Evolutionary conservation across 2,113 vertebrate species (phyloP), one percentile per base, ranked within the genome.

Genomic region (Campylorhamphus procurvoides): DNA sequence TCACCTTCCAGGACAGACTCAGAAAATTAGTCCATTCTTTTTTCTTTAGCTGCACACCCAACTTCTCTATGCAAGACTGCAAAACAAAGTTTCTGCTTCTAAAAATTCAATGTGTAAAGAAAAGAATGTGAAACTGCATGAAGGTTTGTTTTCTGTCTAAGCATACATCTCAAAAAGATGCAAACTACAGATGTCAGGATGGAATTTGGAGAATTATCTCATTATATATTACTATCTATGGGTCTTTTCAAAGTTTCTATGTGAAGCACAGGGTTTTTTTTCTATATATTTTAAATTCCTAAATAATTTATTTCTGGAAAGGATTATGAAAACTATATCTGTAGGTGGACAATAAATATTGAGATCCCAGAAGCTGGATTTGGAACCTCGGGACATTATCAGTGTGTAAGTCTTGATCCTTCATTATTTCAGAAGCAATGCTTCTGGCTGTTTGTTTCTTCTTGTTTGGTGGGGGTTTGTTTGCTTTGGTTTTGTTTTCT

Each of bases 261-360:
- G 16, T 55, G 35, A 19, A 3, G 14, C 10, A 53, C 14, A 84
- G 46, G 46, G 19, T 19, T 1, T 14, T 15, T 80, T 68, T 84
- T 18, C 11, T 40, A 6, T 42, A 28, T 72, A 13, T 72, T 84
- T 88, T 53, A 28, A 53, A 44, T 49, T 76, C 3, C 2, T 15
- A 4, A 25, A 3, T n/a, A 17, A 29, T 42, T 49, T 72, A 28
- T 72, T 62, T 63, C 7, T 73, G 53, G 27, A 59, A 88, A 73
- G 0, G 0, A 20, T 53, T 81, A 33, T 53, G 8, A 39, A 77
- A 88, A 59, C 2, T 33, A 0, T 31, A 5, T 35, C 3, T 40
- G 4, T 24, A 55, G 4, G 4, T 60, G 7, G n/a, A 40, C 10
- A 50, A 27, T 46, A 40, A 66, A 19, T 17, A 4, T 4, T 62